Evolutionary conservation across 2,113 vertebrate genomes (phyloP), one percentile per base, ranked within the genome.

Genomic region (Marmota flaviventris): DNA sequence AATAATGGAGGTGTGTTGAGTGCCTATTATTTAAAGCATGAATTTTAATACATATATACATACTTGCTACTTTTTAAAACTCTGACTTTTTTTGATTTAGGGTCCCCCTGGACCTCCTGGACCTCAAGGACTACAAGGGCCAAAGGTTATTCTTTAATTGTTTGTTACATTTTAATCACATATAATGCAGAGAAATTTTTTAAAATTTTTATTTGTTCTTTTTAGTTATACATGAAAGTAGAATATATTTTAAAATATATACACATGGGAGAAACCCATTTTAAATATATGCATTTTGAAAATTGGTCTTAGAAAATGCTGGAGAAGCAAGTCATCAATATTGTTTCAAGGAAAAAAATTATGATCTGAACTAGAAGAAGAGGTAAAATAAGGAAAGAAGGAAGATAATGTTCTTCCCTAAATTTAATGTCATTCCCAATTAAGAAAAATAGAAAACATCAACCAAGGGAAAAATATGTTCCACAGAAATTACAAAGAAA

Each of bases 101-200:
- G 98, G 99, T 53, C 99, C 99, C 93, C 99, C 99, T 82, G 99
- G 99, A 97, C 99, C 99, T 86, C 98, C 99, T 4, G 99, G 99
- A 98, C 99, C 99, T 91, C 97, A 99, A 61, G 99, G 99, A 95
- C 98, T 99, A 6, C 99, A 99, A 97, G 99, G 99, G 18, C 94
- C 98, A 79, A 99, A 99, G 99, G 99, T 99, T 98, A 98, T 85
- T 77, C 83, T 96, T 96, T 97, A 63, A 89, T 98, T 97, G 90
- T n/a, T 94, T 96, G 42, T 78, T 96, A 91, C 72, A 8, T 4
- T 76, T 94, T 89, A 85, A 51, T 51, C 24, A 32, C 1, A 6
- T 53, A 10, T 37, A 24, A 20, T 77, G 42, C 51, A 89, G 39
- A 88, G 16, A 77, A 86, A n/a, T 8, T 39, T 48, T 72, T 56